Evolutionary conservation across 2,113 vertebrate genomes (phyloP).

Genomic region (Synchiropus splendidus): DNA sequence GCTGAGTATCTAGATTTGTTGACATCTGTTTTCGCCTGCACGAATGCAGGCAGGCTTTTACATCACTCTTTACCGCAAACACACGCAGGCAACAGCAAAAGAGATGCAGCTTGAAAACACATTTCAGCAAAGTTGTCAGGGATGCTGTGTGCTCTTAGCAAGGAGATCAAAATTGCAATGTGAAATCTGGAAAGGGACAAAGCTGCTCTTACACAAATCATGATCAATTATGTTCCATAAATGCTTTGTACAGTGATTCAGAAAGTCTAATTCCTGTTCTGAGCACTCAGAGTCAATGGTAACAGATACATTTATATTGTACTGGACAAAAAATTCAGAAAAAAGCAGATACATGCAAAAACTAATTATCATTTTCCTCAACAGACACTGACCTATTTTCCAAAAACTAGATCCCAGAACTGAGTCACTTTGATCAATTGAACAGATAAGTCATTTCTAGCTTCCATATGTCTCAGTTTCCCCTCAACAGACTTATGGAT

Average conservation of each 20-base stretch:
- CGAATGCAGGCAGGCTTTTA: not conserved
- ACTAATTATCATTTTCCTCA: constrained; percentile 17
- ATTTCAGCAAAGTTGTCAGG: constrained; percentile 9
- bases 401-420: constrained; percentile 14
- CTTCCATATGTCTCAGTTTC: constrained; percentile 7
- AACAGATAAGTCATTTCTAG: constrained; percentile 23
- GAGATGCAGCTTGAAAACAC: constrained; percentile 2
- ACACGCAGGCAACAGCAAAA: constrained; percentile 5
- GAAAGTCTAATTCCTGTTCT: too few relatives aligned
- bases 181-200: too few relatives aligned
- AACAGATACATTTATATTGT: too few relatives aligned
- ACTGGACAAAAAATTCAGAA: constrained; percentile 25
- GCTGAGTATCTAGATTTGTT: constrained; percentile 4
- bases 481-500: constrained; percentile 4
- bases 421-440: constrained; percentile 16
- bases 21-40: constrained; percentile 24
- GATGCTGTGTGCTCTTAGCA: too few relatives aligned
- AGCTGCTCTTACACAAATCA: too few relatives aligned
- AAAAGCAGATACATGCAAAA: constrained; percentile 28
- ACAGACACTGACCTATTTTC: constrained; percentile 42
- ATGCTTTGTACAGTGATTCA: too few relatives aligned
- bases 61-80: constrained; percentile 6
- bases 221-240: too few relatives aligned
- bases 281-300: too few relatives aligned
- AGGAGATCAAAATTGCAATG: too few relatives aligned